phyloP scores from a whole-genome alignment of 53 echinoderm and acorn worm species.

The Henricia sp. region DNA sequence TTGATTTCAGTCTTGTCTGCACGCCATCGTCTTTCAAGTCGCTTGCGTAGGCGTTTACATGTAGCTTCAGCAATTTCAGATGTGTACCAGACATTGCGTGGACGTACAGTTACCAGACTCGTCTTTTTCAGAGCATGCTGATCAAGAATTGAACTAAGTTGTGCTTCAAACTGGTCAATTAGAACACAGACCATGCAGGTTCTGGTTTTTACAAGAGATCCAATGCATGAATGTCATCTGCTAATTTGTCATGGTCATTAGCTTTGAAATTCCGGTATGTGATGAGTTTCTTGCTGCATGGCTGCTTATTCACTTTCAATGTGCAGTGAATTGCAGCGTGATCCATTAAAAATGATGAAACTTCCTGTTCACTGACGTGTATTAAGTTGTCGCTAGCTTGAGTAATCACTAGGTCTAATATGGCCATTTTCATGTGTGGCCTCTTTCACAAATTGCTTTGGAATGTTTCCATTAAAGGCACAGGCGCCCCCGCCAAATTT shows the following conservation, averaged over 20 bases:
- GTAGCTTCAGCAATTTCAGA: background rate
- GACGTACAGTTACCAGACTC: background rate
- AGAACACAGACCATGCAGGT: background rate
- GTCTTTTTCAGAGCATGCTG: background rate
- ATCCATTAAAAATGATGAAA: conserved; percentile 10
- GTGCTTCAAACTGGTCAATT: background rate
- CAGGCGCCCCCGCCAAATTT: no score
- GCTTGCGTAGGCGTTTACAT: no score
- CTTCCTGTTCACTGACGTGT: background rate
- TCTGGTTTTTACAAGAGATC: background rate
- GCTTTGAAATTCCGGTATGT: conserved; percentile 26
- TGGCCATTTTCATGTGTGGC: conserved; percentile 7
- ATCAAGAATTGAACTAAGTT: background rate
- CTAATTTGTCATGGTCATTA: conserved; percentile 36
- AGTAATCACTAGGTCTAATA: background rate
- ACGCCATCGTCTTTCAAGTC: no score
- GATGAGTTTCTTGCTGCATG: conserved; percentile 16
- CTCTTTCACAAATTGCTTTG: background rate
- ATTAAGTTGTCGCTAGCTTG: background rate
- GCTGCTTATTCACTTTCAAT: conserved; percentile 27
- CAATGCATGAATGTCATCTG: conserved; percentile 6
- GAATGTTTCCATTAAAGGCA: background rate
- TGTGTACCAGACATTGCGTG: background rate
- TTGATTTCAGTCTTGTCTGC: no score
- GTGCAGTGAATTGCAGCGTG: conserved; percentile 26